A percentile compares a stretch with the other conserved stretches of the same genome.
Evolutionary conservation across 2,113 vertebrate genomes (phyloP).

Genomic region (Corythornis cristatus): DNA sequence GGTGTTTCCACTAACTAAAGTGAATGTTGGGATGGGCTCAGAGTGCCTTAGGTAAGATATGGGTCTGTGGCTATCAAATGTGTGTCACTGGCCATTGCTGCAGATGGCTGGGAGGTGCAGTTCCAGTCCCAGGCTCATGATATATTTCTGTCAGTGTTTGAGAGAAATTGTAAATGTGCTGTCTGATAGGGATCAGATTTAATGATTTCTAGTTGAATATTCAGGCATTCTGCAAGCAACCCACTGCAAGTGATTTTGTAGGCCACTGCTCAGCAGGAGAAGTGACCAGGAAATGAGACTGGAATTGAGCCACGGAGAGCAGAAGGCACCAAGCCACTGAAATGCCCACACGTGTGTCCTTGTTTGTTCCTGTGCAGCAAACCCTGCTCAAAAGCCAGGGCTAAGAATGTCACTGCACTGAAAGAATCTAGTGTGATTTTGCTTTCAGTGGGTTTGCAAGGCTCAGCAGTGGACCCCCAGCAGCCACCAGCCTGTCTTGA

Average conservation of each 20-base stretch:
- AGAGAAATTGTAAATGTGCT: neutral
- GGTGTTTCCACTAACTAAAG: neutral
- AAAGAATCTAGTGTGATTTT: neutral
- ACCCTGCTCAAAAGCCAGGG: neutral
- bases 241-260: neutral
- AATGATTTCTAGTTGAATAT: neutral
- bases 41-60: neutral
- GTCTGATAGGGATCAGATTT: neutral
- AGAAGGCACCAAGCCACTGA: neutral
- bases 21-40: neutral
- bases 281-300: neutral
- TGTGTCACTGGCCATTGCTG: accelerated
- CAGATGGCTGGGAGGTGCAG: neutral
- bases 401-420: neutral
- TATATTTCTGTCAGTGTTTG: neutral
- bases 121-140: neutral
- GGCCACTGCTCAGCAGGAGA: neutral
- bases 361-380: neutral
- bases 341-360: neutral
- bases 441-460: slow-evolving; percentile 76
- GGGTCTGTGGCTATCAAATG: neutral
- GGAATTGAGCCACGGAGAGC: neutral
- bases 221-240: neutral
- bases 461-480: slow-evolving; percentile 74
- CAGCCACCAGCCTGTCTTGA: slow-evolving; percentile 81